Evolutionary conservation across 2,113 vertebrate genomes (phyloP), one percentile per base, ranked within the genome.

Genomic region (Trogon surrucura): DNA sequence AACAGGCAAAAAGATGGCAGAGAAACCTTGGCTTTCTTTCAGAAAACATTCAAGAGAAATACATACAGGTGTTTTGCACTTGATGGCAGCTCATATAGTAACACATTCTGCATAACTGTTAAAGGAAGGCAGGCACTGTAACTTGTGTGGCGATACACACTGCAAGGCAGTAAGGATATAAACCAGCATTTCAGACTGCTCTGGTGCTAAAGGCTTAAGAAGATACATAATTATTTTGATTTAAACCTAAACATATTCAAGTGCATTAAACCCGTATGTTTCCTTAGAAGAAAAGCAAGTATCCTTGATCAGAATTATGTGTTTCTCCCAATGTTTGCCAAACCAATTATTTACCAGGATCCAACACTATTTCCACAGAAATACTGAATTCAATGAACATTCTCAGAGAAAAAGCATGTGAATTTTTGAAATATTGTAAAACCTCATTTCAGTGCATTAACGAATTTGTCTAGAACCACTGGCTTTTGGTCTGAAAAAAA

Each of bases 61-160:
- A 79, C 1, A 2, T 13, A 20, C 6, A 38, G 1, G 14, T 0
- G 0, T n/a, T 61, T 67, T 19, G 16, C 9, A 69, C 47, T 77
- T 77, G 78, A 77, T 54, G 36, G 56, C 72, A 77, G 67, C 41
- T 75, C 17, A 41, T 8, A 5, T 11, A 92, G 71, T 26, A 89
- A 7, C 25, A 65, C 21, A 32, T 27, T 89, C 73, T 87, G 66
- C 36, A 2, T 20, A 34, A 57, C 18, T n/a, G 21, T 13, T 50
- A n/a, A 18, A 62, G 26, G 66, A 7, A 88, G 36, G 51, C 36
- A 81, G 56, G 27, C 16, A 15, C 3, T 6, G 10, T 23, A 32
- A 56, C 32, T 44, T 14, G 16, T 27, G 36, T 18, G 56, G 26
- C 50, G 30, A 58, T 17, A 58, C 53, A 71, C 1, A 4, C 17